Conservation (phyloP, 1,140 invertebrate species). For the Manduca sexta region DNA sequence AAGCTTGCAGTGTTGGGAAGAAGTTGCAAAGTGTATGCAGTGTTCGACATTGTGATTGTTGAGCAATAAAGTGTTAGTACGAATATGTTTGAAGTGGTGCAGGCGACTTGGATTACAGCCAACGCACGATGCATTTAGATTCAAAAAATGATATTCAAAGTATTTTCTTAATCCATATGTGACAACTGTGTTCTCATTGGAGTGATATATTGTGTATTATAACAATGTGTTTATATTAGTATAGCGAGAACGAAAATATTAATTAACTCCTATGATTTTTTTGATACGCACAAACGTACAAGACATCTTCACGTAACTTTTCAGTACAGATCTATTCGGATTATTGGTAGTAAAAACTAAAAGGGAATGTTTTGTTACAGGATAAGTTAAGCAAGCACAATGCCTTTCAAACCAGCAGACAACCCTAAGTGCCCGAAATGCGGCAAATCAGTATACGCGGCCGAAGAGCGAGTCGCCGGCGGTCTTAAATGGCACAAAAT, state of each 20-base stretch:
- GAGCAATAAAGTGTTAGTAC: conserved; percentile 57
- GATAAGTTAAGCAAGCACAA: conserved; percentile 80
- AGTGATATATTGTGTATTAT: neutral
- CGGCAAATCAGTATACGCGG: conserved; percentile 98
- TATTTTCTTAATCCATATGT: conserved; percentile 14
- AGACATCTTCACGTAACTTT: conserved; percentile 11
- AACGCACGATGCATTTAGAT: conserved; percentile 48
- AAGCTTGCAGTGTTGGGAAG: conserved; percentile 31
- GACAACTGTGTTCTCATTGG: conserved; percentile 8
- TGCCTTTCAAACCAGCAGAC: conserved; percentile 98
- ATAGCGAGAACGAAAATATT: too few species aligned
- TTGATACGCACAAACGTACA: conserved; percentile 1
- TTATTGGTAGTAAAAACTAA: too few species aligned
- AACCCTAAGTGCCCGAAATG: conserved; percentile 99
- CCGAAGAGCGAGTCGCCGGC: conserved; percentile 97
- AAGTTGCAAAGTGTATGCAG: conserved; percentile 33
- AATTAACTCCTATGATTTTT: too few species aligned
- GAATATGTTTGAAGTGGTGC: conserved; percentile 49
- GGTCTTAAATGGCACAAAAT: conserved; percentile 99
- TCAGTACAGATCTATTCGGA: too few species aligned
- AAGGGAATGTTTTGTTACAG: conserved; percentile 63
- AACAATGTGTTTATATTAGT: too few species aligned
- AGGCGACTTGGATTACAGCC: conserved; percentile 61
- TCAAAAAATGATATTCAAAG: too few species aligned
- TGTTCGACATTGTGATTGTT: conserved; percentile 41